Evolutionary conservation across 1,140 invertebrate genomes (phyloP), one percentile per base, ranked within the genome.

Genomic region (Oedothorax gibbosus): DNA sequence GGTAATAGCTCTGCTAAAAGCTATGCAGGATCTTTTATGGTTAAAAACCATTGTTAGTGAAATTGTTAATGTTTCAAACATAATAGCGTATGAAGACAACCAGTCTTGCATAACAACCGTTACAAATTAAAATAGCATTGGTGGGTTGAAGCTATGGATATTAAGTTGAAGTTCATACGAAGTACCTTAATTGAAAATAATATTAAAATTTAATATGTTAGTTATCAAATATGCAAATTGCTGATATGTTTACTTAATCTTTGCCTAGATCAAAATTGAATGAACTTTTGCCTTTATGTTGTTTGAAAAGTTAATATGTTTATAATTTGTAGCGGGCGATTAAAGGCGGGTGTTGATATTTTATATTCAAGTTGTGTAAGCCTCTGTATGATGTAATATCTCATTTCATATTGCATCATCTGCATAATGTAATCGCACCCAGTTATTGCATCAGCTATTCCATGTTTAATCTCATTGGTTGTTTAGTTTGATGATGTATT

Each of bases 1-100:
- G 53, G 21, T 75, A 51, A 51, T 73, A 51, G 71, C 71, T 73
- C 21, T 73, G 53, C 0, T 1, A 12, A 73, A 73, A 54, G 20
- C 21, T 51, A 10, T 73, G 14, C 71, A 73, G 20, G 71, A 73
- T 51, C 71, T 73, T 12, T 50, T 73, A 50, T 73, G 20, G 14
- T 35, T 51, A 50, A 73, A 73, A 50, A 51, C 49, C 20, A 15
- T 51, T 12, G 3, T 51, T 50, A 51, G 49, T 18, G 20, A 11
- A 11, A 15, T 68, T 21, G 21, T 11, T 18, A 21, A n/a, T 7
- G 11, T 18, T 21, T 11, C 11, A n/a, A 73, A 73, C 15, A 50
- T 73, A 73, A 73, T 51, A n/a, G 53, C 49, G 11, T 73, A 50
- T 73, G 35, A 73, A 73, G 71, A 73, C 50, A 50, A 73, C 51